These are phyloP conservation scores for Geotrypetes seraphini DNA, from an alignment of 2,797 vertebrate genomes.

Conservation along the genomic window DNA sequence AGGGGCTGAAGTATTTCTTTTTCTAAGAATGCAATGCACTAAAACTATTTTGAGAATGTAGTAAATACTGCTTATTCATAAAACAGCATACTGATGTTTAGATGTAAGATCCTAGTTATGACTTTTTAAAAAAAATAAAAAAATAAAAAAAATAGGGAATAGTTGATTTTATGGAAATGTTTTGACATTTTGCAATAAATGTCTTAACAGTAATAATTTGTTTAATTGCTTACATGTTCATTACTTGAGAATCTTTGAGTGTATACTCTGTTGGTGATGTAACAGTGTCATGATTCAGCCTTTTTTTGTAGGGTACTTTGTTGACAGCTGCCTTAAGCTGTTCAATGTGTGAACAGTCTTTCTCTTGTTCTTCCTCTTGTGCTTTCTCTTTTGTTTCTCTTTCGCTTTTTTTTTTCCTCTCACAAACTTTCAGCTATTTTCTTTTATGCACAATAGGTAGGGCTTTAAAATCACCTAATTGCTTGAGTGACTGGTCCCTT, in stretches of 20 bases:
- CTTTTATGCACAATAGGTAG: conserved; percentile 29
- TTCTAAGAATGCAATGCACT: conserved; percentile 76
- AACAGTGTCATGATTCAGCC: conserved; percentile 24
- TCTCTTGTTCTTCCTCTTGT: conserved; percentile 41
- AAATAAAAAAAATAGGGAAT: conserved; percentile 24
- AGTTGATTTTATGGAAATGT: conserved; percentile 59
- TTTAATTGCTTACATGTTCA: conserved; percentile 56
- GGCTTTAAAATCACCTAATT: conserved; percentile 7
- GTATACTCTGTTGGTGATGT: conserved; percentile 36
- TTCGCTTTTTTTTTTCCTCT: too few relatives aligned
- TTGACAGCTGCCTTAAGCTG: conserved; percentile 47
- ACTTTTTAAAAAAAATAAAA: conserved; percentile 48
- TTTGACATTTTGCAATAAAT: conserved; percentile 71
- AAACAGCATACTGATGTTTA: conserved; percentile 55
- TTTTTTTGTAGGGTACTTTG: conserved; percentile 28
- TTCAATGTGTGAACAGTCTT: conserved; percentile 47
- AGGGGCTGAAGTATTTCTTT: conserved; percentile 44
- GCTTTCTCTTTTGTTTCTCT: conserved; percentile 35
- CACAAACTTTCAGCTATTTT: too few relatives aligned
- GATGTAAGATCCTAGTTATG: conserved; percentile 51
- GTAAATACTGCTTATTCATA: conserved; percentile 69
- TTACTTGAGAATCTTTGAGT: conserved; percentile 52
- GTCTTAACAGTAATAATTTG: conserved; percentile 62
- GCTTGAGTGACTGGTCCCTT: conserved; percentile 10
- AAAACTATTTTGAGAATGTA: conserved; percentile 83